A percentile compares a stretch with the other conserved stretches of the same genome.
Conservation (phyloP, 1,140 invertebrate species). For the Phthorimaea operculella region DNA sequence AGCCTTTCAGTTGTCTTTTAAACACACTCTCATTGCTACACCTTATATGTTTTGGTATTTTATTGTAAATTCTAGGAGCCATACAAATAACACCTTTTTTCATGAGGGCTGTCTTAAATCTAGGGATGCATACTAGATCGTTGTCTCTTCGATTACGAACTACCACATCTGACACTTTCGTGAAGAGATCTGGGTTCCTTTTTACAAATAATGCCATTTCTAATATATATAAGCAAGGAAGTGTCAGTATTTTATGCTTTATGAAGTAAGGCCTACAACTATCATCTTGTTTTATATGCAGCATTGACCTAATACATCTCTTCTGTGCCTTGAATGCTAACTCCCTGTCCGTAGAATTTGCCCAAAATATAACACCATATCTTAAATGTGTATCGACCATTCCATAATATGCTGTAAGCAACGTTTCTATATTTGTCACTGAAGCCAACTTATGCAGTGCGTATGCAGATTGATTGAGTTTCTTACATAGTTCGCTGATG, state of each 20-base stretch:
- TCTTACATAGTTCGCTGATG: not conserved
- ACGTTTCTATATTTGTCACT: not conserved
- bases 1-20: too few relatives aligned
- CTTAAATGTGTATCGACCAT: not conserved
- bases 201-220: not conserved
- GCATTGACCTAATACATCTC: not conserved
- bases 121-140: not conserved
- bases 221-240: not conserved
- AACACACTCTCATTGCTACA: too few relatives aligned
- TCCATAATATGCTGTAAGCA: not conserved
- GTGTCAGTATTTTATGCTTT: not conserved
- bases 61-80: not conserved
- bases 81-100: not conserved
- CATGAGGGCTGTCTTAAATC: not conserved
- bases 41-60: not conserved
- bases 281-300: not conserved
- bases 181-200: not conserved
- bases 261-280: constrained; percentile 2
- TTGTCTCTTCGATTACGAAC: not conserved
- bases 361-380: constrained; percentile 4
- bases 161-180: not conserved
- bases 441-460: not conserved
- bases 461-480: not conserved
- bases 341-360: not conserved
- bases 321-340: not conserved